phyloP scores from a whole-genome alignment of 2,797 vertebrate genomes.

The Enteromius fasciolatus region DNA sequence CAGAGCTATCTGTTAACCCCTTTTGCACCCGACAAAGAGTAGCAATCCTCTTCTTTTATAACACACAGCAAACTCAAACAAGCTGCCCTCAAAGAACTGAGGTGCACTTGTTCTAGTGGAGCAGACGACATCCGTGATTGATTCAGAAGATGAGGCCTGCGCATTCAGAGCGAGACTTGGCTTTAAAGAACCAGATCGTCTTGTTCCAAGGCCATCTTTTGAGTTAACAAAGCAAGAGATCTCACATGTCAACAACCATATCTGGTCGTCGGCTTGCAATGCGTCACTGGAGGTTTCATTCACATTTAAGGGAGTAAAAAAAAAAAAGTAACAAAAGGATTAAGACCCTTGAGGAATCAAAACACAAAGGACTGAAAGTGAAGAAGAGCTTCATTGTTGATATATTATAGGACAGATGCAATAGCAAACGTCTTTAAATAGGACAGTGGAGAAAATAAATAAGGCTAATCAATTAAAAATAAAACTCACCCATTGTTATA shows the following conservation, averaged over 20 bases:
- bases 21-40: neutral
- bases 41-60: neutral
- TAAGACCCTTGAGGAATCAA: conserved; percentile 12
- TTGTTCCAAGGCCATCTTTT: conserved; percentile 22
- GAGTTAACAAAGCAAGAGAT: conserved; percentile 23
- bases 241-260: conserved; percentile 42
- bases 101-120: conserved; percentile 20
- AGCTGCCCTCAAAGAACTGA: conserved; percentile 11
- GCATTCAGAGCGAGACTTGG: neutral
- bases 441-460: conserved; percentile 4
- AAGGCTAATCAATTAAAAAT: neutral
- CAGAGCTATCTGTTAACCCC: conserved; percentile 29
- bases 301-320: neutral
- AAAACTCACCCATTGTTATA: neutral
- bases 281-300: conserved; percentile 15
- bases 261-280: conserved; percentile 31
- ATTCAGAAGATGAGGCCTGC: conserved; percentile 6
- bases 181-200: conserved; percentile 35
- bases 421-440: neutral
- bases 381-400: conserved; percentile 27
- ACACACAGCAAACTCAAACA: conserved; percentile 11
- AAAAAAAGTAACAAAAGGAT: neutral
- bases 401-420: neutral
- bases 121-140: neutral
- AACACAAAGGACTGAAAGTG: conserved; percentile 22